These are phyloP conservation scores for Cathartes aura DNA, from an alignment of 2,113 vertebrate genomes.

Conservation along the genomic window DNA sequence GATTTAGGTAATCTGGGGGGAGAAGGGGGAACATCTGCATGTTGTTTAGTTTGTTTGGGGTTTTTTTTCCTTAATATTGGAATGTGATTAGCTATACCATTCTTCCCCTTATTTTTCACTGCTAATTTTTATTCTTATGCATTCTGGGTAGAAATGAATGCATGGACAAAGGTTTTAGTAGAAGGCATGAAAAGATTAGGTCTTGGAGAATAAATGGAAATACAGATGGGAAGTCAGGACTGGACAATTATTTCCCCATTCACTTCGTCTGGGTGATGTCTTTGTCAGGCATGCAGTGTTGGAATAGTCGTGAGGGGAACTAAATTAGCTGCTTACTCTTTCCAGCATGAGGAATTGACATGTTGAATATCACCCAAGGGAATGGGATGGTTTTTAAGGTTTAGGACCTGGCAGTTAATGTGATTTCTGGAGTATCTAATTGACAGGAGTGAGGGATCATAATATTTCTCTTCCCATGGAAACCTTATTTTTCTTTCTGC, in stretches of 20 bases:
- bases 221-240: background rate
- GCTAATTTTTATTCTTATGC: background rate
- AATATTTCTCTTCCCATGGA: conserved; percentile 21
- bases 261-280: background rate
- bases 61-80: background rate
- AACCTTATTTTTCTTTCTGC: background rate
- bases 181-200: background rate
- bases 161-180: background rate
- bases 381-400: background rate
- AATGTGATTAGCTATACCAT: background rate
- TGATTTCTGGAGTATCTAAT: background rate
- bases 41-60: background rate
- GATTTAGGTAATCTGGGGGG: background rate
- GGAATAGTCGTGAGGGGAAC: background rate
- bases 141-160: background rate
- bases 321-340: conserved; percentile 36
- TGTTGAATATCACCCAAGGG: background rate
- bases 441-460: background rate
- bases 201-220: background rate
- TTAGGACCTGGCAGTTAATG: background rate
- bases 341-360: background rate
- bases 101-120: background rate
- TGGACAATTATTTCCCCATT: background rate
- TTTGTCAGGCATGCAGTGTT: background rate
- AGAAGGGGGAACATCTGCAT: background rate